phyloP scores from a whole-genome alignment of 2,797 vertebrate species.

The Sebastes melanostomus region DNA sequence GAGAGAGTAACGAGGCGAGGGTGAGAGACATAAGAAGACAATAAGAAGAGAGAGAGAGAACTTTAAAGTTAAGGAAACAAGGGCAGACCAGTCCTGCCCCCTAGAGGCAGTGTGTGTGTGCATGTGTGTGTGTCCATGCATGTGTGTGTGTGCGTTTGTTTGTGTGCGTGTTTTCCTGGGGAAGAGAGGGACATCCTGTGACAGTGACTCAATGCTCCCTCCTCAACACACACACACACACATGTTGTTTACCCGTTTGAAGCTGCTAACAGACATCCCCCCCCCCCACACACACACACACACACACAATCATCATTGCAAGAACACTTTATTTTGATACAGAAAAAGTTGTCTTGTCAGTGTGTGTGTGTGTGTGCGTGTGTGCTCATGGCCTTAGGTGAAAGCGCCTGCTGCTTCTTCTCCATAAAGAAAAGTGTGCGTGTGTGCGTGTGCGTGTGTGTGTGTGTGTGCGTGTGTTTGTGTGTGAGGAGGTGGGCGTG shows the following conservation, averaged over 20 bases:
- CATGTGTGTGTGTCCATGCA: conserved; percentile 64
- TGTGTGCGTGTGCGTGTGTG: conserved; percentile 17
- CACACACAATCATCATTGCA: neutral
- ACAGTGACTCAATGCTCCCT: conserved; percentile 91
- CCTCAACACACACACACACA: conserved; percentile 63
- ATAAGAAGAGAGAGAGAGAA: neutral
- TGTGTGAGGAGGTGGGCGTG: conserved; percentile 18
- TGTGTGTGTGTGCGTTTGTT: conserved; percentile 3
- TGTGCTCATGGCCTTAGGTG: conserved; percentile 62
- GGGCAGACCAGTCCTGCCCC: conserved; percentile 72
- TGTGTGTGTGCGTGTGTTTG: neutral
- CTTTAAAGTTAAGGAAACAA: neutral
- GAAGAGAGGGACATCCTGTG: conserved; percentile 81
- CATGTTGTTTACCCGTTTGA: conserved; percentile 39
- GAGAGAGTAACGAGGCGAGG: neutral
- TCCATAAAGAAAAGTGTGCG: conserved; percentile 18
- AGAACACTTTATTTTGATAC: conserved; percentile 19
- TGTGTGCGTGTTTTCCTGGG: conserved; percentile 79
- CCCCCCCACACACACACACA: conserved; percentile 47
- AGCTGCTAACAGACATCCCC: conserved; percentile 33
- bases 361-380: conserved; percentile 9
- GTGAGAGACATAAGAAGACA: neutral
- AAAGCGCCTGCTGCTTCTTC: conserved; percentile 60
- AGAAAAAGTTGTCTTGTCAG: conserved; percentile 16
- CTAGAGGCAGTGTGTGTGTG: conserved; percentile 60